A percentile compares a stretch with the other conserved stretches of the same genome.
These are phyloP conservation scores for Notamacropus eugenii DNA, from an alignment of 2,797 vertebrate genomes.

Conservation along the genomic window DNA sequence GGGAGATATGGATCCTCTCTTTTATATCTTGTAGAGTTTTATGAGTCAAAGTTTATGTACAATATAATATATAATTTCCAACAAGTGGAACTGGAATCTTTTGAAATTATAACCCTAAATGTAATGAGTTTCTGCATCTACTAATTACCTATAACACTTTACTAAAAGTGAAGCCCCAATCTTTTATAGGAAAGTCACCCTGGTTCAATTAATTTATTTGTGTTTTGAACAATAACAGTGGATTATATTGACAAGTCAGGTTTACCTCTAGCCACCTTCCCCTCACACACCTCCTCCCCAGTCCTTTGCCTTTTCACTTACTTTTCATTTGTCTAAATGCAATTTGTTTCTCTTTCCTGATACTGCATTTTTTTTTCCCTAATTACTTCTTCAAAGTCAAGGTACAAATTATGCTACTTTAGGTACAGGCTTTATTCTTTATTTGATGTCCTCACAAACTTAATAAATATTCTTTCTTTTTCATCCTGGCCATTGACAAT, in stretches of 20 bases:
- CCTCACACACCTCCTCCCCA: not conserved
- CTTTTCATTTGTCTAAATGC: not conserved
- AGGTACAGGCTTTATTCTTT: not conserved
- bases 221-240: not conserved
- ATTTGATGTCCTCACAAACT: not conserved
- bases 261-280: not conserved
- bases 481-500: not conserved
- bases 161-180: not conserved
- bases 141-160: not conserved
- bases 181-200: not conserved
- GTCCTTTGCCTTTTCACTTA: not conserved
- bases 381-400: not conserved
- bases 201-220: not conserved
- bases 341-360: not conserved
- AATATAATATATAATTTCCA: not conserved
- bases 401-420: not conserved
- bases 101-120: not conserved
- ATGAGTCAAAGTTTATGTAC: not conserved
- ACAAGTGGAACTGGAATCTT: not conserved
- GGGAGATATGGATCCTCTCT: not conserved
- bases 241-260: not conserved
- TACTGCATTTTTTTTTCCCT: not conserved
- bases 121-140: not conserved
- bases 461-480: not conserved
- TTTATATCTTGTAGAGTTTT: not conserved